Evolutionary conservation across 2,113 vertebrate genomes (phyloP).

Genomic region (Phasianus colchicus): DNA sequence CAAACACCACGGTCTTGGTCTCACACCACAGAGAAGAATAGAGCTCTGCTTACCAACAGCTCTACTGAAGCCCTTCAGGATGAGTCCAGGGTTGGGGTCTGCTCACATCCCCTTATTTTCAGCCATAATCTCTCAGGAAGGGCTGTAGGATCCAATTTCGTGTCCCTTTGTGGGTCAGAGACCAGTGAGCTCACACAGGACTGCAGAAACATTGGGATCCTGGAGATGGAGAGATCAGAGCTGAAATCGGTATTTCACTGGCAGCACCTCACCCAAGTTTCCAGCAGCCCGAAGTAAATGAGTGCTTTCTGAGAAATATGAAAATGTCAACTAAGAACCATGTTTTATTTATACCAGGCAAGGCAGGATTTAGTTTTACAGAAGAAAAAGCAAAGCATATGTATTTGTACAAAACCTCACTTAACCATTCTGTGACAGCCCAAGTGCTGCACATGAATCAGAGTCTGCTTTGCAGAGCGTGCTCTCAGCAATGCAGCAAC

Average conservation of each 20-base stretch:
- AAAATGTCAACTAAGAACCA: neutral
- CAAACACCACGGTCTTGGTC: neutral
- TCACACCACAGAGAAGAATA: neutral
- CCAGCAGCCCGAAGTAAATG: neutral
- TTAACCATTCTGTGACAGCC: neutral
- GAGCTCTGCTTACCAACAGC: neutral
- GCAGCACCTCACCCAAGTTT: neutral
- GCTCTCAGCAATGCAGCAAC: fast-evolving
- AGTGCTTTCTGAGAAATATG: neutral
- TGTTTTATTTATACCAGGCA: slow-evolving; percentile 5
- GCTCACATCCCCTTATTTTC: neutral
- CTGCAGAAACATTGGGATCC: neutral
- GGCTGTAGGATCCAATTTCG: neutral
- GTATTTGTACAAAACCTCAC: neutral
- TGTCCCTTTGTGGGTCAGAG: neutral
- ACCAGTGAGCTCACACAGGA: neutral
- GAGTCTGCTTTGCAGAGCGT: fast-evolving
- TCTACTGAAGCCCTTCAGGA: neutral
- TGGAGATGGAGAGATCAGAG: neutral
- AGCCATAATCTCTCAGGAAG: neutral
- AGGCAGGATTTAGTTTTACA: neutral
- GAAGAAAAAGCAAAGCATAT: neutral
- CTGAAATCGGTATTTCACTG: neutral
- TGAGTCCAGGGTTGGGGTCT: neutral
- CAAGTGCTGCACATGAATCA: neutral